phyloP scores from a whole-genome alignment of 1,140 invertebrate species.

The Drosophila triauraria region DNA sequence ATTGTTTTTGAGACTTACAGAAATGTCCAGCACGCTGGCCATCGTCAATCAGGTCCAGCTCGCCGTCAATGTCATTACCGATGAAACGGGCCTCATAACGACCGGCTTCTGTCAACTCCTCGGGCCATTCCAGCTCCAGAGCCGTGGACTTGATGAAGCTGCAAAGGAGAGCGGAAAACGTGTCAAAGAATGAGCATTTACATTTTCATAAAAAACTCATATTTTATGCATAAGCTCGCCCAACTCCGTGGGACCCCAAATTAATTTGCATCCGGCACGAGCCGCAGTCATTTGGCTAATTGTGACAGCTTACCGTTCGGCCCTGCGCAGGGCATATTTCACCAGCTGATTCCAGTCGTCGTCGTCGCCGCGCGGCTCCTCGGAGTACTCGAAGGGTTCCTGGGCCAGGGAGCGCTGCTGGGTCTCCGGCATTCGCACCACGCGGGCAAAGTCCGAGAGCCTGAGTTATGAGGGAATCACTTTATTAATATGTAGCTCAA shows the following conservation, averaged over 20 bases:
- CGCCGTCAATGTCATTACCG: constrained; percentile 91
- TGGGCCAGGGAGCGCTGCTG: constrained; percentile 88
- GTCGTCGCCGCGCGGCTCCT: constrained; percentile 89
- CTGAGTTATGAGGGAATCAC: constrained; percentile 64
- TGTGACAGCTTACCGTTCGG: constrained; percentile 87
- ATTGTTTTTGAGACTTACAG: constrained; percentile 87
- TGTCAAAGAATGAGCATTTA: constrained; percentile 43
- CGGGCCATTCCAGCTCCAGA: constrained; percentile 89
- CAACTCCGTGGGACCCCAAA: constrained; percentile 48
- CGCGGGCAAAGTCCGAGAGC: constrained; percentile 89
- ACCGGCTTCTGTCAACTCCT: constrained; percentile 89
- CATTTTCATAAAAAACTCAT: constrained; percentile 61
- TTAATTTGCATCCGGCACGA: constrained; percentile 60
- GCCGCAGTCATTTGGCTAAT: constrained; percentile 64
- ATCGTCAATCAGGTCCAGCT: constrained; percentile 92
- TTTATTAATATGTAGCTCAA: constrained; percentile 7
- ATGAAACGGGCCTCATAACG: constrained; percentile 91
- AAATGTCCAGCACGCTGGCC: constrained; percentile 89
- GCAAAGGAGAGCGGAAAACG: constrained; percentile 19
- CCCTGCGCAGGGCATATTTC: constrained; percentile 90
- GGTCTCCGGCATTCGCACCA: constrained; percentile 88
- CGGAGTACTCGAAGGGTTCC: constrained; percentile 89
- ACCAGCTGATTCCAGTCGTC: constrained; percentile 92
- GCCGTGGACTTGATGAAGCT: constrained; percentile 92
- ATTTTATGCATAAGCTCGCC: constrained; percentile 54